Base-by-base conservation (phyloP, 2,113 vertebrate species). In the Peromyscus leucopus region DNA sequence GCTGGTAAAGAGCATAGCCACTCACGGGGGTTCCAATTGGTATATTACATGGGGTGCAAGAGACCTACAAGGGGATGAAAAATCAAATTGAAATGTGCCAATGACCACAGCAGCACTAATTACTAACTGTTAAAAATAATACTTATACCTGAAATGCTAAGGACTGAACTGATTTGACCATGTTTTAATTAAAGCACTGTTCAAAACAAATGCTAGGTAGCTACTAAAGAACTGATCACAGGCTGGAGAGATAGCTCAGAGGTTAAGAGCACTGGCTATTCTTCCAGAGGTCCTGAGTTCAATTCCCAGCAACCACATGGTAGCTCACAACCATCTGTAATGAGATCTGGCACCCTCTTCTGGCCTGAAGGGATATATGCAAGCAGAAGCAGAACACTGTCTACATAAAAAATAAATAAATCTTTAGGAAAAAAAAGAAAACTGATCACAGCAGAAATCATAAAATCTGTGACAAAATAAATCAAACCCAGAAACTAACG, bases 1-100 rank as follows among this genome's bases (percentile, higher is more conserved):
- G 99, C 92, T 99, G 99, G 95, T 99, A 99, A 95, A 99, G 99
- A 0, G 99, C 98, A 0, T 99, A 99, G 17, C 99, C 99, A 0
- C 99, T 99, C 86, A 99, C 98, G 0, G 99, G 98, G 4, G 98
- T 97, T 65, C 99, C 99, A 1, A 99, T 98, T 0, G 99, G 98
- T 51, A 99, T 97, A 0, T 98, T 98, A 33, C 99, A 99, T 0
- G 99, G 98, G 65, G 98, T 99, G 82, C 99, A 99, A 15, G 99
- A 99, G 57, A 99, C 99, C 97, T 99, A 90, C 21, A 98, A 21
- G n/a, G 36, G 7, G 33, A 17, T 80, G 3, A 19, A 59, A 76
- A 93, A 97, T 98, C 67, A 94, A 16, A 2, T 33, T 26, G 93
- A 55, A 39, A 94, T 90, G 76, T 9, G 16, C 80, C 79, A 76